Percentiles rank a stretch among this genome's conserved stretches.
phyloP scores from a whole-genome alignment of 2,797 vertebrate genomes.

The Diceros bicornis region DNA sequence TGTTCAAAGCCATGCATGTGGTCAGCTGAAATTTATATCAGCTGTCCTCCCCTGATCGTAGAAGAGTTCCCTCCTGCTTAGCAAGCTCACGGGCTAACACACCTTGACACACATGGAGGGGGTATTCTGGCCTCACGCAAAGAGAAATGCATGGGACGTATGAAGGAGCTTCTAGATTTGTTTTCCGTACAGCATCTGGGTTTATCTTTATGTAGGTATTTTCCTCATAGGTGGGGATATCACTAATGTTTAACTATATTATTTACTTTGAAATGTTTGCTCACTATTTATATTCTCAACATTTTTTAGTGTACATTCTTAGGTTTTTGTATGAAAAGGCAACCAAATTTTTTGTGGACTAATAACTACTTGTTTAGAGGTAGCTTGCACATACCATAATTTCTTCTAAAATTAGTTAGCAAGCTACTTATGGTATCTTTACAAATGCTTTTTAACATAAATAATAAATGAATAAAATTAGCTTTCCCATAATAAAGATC shows the following conservation, averaged over 20 bases:
- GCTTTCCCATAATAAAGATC: neutral
- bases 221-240: neutral
- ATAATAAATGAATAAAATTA: neutral
- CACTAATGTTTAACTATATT: neutral
- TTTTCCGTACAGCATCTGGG: neutral
- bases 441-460: neutral
- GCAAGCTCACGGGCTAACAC: neutral
- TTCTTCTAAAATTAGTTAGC: conserved; percentile 30
- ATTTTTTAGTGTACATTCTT: neutral
- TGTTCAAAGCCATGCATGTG: neutral
- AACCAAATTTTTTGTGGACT: neutral
- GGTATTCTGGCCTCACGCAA: neutral
- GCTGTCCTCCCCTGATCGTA: neutral
- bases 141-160: neutral
- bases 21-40: conserved; percentile 58
- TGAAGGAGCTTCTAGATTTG: neutral
- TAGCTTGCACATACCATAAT: neutral
- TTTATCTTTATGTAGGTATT: neutral
- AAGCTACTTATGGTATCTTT: neutral
- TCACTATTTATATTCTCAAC: neutral
- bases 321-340: neutral
- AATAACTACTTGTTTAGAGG: neutral
- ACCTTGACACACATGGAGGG: conserved; percentile 20
- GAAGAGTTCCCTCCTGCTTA: conserved; percentile 17
- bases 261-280: conserved; percentile 18